Evolutionary conservation across 2,113 vertebrate genomes (phyloP).

Genomic region (Oxyruncus cristatus): DNA sequence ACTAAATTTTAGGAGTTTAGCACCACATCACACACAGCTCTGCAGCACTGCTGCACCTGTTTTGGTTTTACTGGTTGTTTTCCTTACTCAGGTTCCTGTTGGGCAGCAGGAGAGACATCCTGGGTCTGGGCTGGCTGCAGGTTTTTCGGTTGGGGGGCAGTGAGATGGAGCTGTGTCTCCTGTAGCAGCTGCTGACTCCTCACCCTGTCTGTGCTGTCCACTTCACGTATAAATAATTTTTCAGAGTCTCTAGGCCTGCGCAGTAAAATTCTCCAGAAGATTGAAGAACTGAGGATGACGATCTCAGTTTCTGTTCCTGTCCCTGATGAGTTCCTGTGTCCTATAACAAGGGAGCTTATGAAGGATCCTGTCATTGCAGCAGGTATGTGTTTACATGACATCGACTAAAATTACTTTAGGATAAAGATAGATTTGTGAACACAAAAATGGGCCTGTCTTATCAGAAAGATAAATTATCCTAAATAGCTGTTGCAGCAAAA

Average conservation of each 20-base stretch:
- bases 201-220: not conserved
- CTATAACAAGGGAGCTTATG: constrained; percentile 88
- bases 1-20: not conserved
- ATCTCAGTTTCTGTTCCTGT: constrained; percentile 51
- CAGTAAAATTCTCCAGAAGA: constrained; percentile 80
- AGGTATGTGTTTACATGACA: constrained; percentile 66
- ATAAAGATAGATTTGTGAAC: not conserved
- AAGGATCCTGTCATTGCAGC: constrained; percentile 87
- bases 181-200: not conserved
- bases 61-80: not conserved
- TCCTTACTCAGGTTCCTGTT: not conserved
- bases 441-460: not conserved
- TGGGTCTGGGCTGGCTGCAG: not conserved
- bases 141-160: no score
- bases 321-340: constrained; percentile 88
- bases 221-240: not conserved
- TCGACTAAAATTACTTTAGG: not conserved
- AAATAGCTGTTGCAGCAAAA: not conserved
- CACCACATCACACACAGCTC: not conserved
- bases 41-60: not conserved
- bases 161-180: not conserved
- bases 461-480: not conserved
- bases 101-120: no score
- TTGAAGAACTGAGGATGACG: constrained; percentile 76
- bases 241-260: constrained; percentile 84